Evolutionary conservation across 2,888 invertebrate genomes (phyloP).

Genomic region (Parnassius glacialis): DNA sequence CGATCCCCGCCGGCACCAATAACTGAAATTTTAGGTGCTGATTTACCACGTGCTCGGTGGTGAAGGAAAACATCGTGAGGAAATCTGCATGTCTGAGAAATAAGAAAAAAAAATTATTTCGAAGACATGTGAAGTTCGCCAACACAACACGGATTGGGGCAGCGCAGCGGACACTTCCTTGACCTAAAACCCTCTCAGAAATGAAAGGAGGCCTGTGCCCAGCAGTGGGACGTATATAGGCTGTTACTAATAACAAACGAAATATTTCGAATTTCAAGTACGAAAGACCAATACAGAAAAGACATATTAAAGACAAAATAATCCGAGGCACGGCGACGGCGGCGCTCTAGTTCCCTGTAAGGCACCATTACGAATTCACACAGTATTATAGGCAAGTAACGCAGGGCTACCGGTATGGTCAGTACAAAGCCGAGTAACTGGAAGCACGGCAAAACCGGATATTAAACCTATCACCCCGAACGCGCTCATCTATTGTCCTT

Average conservation of each 20-base stretch:
- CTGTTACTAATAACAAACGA: background rate
- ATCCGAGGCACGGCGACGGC: conserved; percentile 1
- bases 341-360: conserved; percentile 16
- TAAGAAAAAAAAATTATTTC: too few species aligned
- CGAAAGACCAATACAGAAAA: background rate
- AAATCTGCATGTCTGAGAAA: too few species aligned
- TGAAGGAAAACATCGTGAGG: too few species aligned
- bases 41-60: too few species aligned
- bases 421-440: conserved; percentile 26
- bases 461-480: conserved; percentile 16
- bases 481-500: conserved; percentile 9
- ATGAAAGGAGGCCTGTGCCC: too few species aligned
- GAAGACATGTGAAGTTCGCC: too few species aligned
- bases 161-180: too few species aligned
- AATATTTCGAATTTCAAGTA: background rate
- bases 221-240: too few species aligned
- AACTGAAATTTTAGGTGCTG: too few species aligned
- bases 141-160: too few species aligned
- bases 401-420: conserved; percentile 3
- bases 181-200: too few species aligned
- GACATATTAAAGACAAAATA: background rate
- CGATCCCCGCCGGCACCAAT: too few species aligned
- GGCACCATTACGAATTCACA: conserved; percentile 31
- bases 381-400: conserved; percentile 15
- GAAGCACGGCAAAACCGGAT: conserved; percentile 15